Evolutionary conservation across 2,797 vertebrate genomes (phyloP), one percentile per base, ranked within the genome.

Genomic region (Rhinogobio ventralis): DNA sequence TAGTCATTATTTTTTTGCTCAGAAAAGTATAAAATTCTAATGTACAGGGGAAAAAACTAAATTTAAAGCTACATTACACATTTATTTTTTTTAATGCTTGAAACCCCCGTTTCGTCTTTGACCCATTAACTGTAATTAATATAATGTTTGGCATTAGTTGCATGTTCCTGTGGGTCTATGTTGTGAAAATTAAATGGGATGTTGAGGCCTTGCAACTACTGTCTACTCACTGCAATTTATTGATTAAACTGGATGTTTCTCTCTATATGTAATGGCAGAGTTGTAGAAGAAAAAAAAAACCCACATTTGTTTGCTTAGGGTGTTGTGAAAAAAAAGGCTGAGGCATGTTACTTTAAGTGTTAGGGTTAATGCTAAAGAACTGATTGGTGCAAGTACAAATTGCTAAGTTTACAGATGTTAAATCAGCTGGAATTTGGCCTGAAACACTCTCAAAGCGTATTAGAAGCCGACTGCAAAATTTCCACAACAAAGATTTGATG

Each of bases 181-280:
- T 77, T 42, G 68, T 51, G 23, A 46, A 39, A 62, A 39, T 10
- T 28, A 46, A 9, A 39, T 30, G 33, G 79, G 51, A 64, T 77
- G 53, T 23, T 42, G 64, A 49, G 53, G 45, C 64, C 39, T 60
- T 76, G 72, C 39, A 77, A 19, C 45, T 83, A 51, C 33, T 86
- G 51, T 66, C 28, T 33, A 77, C 55, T 71, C 25, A n/a, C 19
- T 72, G 80, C 55, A 73, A 28, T 82, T 78, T 71, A 68, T 57
- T 77, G 53, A 86, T 49, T 45, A 51, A 4, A 86, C 53, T 62
- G 28, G n/a, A 51, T 55, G 57, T 79, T 83, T 53, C 33, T 74
- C 55, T 73, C 30, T 17, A 33, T 17, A 64, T 36, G 5, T 64
- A 19, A 36, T 13, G 39, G 14, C 14, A 45, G 36, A 25, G 10